Conservation (phyloP, 2,888 invertebrate genomes). For the Choristoneura rosaceana region DNA sequence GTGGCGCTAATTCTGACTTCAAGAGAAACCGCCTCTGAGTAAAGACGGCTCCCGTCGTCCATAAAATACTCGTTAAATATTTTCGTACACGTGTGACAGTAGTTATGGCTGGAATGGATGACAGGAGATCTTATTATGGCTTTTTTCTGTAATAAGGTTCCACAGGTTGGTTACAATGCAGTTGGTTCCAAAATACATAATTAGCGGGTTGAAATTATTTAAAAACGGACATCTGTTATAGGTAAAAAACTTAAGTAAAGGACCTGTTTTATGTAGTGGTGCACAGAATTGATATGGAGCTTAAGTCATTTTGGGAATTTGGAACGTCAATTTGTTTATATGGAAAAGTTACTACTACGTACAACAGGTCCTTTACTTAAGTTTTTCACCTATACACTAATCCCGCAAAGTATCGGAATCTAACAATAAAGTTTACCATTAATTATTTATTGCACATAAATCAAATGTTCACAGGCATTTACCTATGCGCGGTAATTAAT, state of each 20-base stretch:
- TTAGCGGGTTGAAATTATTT: neutral
- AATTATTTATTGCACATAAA: slow-evolving; percentile 17
- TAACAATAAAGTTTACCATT: neutral
- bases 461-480: neutral
- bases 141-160: neutral
- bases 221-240: neutral
- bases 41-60: slow-evolving; percentile 69
- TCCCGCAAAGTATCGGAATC: slow-evolving; percentile 15
- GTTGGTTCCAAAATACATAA: neutral
- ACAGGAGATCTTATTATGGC: no score
- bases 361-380: no score
- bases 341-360: no score
- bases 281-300: no score
- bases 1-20: slow-evolving; percentile 14
- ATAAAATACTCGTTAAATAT: slow-evolving; percentile 76
- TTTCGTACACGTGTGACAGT: slow-evolving; percentile 29
- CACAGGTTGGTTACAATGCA: no score
- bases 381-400: no score
- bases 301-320: no score
- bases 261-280: no score
- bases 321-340: no score
- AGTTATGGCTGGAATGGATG: neutral
- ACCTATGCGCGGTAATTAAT: slow-evolving; percentile 5
- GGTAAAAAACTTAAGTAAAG: no score
- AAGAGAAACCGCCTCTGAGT: slow-evolving; percentile 55